These are phyloP conservation scores for Hemistola chrysoprasaria DNA, from an alignment of 2,888 invertebrate species.

Conservation along the genomic window DNA sequence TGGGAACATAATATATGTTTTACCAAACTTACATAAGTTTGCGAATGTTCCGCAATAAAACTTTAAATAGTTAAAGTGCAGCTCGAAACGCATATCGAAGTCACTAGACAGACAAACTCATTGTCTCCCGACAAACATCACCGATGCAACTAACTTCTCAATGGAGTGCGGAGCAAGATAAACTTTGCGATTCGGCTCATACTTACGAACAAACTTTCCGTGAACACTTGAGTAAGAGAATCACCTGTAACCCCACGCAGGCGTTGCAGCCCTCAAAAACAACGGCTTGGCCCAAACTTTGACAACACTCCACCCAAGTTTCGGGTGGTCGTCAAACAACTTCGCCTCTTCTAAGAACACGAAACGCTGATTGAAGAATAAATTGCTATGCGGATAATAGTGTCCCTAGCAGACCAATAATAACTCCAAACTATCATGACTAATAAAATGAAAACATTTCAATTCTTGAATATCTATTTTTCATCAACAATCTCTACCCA, in stretches of 20 bases:
- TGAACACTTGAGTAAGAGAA: constrained; percentile 52
- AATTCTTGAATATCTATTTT: no score
- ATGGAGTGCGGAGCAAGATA: constrained; percentile 55
- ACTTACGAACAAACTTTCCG: constrained; percentile 54
- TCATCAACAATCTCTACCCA: no score
- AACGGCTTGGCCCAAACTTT: constrained; percentile 52
- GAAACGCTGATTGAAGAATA: constrained; percentile 16
- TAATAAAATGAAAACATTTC: no score
- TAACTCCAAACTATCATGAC: not conserved
- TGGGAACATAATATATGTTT: no score
- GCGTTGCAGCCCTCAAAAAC: constrained; percentile 51
- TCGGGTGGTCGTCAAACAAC: constrained; percentile 38
- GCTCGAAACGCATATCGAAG: constrained; percentile 54
- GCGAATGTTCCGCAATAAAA: constrained; percentile 10
- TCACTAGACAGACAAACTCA: constrained; percentile 66
- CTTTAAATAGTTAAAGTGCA: constrained; percentile 27
- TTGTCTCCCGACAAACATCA: constrained; percentile 56
- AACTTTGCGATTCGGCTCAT: constrained; percentile 61
- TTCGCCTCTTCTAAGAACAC: constrained; percentile 35
- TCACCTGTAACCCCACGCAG: constrained; percentile 56
- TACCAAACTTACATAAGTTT: no score
- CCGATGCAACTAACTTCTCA: constrained; percentile 59
- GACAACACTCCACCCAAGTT: constrained; percentile 45
- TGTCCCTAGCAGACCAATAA: constrained; percentile 3
- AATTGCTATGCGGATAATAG: constrained; percentile 11